These are phyloP conservation scores for Perca schrenkii DNA, from an alignment of 2,113 vertebrate species.

Conservation along the genomic window DNA sequence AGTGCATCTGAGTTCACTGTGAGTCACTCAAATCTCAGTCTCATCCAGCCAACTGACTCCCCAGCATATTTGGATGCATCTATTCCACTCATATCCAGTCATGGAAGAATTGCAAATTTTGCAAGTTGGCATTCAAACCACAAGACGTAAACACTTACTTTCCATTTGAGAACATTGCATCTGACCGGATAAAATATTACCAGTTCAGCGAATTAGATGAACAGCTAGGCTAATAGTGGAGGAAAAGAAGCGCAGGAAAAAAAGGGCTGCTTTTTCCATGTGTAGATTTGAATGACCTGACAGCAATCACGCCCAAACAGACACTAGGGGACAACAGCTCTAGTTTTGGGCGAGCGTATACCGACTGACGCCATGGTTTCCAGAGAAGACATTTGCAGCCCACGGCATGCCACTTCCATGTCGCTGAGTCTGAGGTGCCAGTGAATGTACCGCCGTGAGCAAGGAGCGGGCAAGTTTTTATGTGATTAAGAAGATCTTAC, in stretches of 20 bases:
- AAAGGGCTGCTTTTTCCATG: conserved; percentile 19
- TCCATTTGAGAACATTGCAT: conserved; percentile 22
- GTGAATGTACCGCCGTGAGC: conserved; percentile 16
- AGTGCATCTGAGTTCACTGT: conserved; percentile 33
- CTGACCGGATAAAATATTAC: conserved; percentile 38
- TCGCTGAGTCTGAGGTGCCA: conserved; percentile 36
- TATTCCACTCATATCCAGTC: conserved; percentile 19
- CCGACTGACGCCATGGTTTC: conserved; percentile 50
- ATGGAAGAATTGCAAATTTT: conserved; percentile 41
- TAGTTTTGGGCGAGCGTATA: conserved; percentile 40
- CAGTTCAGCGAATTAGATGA: conserved; percentile 44
- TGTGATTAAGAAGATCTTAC: conserved; percentile 52
- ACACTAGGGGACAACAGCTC: conserved; percentile 61
- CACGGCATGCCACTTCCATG: conserved; percentile 64
- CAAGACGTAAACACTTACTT: conserved; percentile 19
- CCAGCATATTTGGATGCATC: conserved; percentile 15
- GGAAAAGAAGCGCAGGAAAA: not conserved
- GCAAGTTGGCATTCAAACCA: conserved; percentile 12
- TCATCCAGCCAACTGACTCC: conserved; percentile 32
- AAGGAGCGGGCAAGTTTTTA: conserved; percentile 26
- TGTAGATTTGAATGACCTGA: conserved; percentile 80
- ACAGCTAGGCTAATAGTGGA: conserved; percentile 37
- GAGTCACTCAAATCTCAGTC: conserved; percentile 40
- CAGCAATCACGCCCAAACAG: conserved; percentile 68
- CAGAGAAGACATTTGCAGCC: conserved; percentile 65